Percentiles rank a stretch among this genome's conserved stretches.
These are phyloP conservation scores for Centropyge bicolor DNA, from an alignment of 2,797 vertebrate species.

Conservation along the genomic window DNA sequence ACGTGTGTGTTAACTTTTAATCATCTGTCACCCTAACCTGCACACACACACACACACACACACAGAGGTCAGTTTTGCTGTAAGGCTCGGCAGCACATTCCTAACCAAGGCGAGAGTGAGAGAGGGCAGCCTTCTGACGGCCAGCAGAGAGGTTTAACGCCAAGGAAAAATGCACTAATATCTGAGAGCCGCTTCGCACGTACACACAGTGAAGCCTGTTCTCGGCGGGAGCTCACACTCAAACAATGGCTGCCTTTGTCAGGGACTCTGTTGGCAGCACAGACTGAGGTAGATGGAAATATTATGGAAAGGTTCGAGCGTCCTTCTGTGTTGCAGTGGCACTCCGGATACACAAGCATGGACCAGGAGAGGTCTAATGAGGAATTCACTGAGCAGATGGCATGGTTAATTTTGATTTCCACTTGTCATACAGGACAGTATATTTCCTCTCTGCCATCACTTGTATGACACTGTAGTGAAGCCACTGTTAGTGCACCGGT, in stretches of 20 bases:
- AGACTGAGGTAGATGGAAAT: constrained; percentile 27
- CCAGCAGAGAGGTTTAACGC: constrained; percentile 60
- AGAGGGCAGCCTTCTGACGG: constrained; percentile 5
- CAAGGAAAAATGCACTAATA: constrained; percentile 62
- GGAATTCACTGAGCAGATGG: not conserved
- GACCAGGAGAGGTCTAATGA: not conserved
- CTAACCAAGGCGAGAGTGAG: constrained; percentile 32
- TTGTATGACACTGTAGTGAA: too few species aligned
- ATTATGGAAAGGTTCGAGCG: constrained; percentile 15
- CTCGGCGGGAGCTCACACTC: constrained; percentile 38
- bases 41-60: not conserved
- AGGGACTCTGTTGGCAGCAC: constrained; percentile 21
- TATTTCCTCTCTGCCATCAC: not conserved
- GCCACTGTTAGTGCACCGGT: not conserved
- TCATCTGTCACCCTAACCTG: not conserved
- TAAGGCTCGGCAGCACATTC: constrained; percentile 40
- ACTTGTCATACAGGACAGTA: too few species aligned
- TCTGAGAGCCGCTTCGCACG: constrained; percentile 17
- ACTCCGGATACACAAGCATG: not conserved
- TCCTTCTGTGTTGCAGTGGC: not conserved
- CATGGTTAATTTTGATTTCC: not conserved
- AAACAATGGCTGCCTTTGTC: constrained; percentile 72
- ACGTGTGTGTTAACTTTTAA: not conserved
- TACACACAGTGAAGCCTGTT: constrained; percentile 27
- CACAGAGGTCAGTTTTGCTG: not conserved